Conservation (phyloP, 2,797 vertebrate genomes). For the Anguilla megastoma region DNA sequence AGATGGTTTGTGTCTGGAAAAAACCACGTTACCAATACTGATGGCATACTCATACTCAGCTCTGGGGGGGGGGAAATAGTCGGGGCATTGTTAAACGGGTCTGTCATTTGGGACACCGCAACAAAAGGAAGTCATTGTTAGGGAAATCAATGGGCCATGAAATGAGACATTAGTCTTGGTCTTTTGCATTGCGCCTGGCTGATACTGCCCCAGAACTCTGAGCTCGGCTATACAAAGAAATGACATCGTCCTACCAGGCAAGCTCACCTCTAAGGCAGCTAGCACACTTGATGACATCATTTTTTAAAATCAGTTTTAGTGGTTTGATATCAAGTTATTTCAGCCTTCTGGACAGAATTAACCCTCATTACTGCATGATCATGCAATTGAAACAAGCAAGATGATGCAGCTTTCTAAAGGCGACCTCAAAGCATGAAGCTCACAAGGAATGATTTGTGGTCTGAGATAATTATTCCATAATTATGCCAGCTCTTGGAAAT, state of each 20-base stretch:
- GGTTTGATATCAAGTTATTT: not conserved
- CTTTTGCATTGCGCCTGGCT: constrained; percentile 1
- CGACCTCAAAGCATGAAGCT: not conserved
- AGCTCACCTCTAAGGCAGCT: not conserved
- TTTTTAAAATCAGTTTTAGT: not conserved
- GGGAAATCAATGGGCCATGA: constrained; percentile 32
- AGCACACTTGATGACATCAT: not conserved
- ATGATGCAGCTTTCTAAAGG: not conserved
- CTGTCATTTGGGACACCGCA: constrained; percentile 19
- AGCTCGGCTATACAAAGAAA: not conserved
- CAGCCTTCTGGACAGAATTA: not conserved
- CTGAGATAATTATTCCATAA: not conserved
- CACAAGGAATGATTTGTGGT: not conserved
- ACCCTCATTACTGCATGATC: not conserved
- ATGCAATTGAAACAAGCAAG: not conserved
- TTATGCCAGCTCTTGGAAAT: not conserved
- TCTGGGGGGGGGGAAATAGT: not conserved
- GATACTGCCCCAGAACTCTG: not conserved
- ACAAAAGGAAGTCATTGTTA: constrained; percentile 36
- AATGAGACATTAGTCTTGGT: constrained; percentile 29
- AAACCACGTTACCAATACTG: constrained; percentile 7
- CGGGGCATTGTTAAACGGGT: constrained; percentile 29
- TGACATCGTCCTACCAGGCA: not conserved
- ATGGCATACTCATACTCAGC: not conserved
- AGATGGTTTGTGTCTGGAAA: not conserved